These are phyloP conservation scores for Poeciliopsis prolifica DNA, from an alignment of 2,113 vertebrate genomes.

Conservation along the genomic window DNA sequence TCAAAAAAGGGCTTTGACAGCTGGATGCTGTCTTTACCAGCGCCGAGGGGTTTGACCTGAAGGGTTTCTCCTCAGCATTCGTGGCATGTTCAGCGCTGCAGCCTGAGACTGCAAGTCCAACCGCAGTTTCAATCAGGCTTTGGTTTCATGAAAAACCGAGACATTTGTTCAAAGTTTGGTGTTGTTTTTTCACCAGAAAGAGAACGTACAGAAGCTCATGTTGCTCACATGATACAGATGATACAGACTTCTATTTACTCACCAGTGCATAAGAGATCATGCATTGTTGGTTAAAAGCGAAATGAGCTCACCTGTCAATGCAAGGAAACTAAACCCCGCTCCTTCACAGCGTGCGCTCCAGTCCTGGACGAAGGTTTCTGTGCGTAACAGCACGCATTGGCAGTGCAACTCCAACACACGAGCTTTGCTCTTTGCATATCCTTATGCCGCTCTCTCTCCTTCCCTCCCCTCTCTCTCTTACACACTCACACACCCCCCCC, in stretches of 20 bases:
- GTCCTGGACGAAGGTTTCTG: conserved; percentile 39
- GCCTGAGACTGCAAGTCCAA: conserved; percentile 6
- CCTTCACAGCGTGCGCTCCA: conserved; percentile 31
- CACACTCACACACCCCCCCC: conserved; percentile 20
- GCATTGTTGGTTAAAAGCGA: conserved; percentile 1
- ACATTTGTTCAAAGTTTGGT: not conserved
- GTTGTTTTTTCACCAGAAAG: not conserved
- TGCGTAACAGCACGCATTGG: conserved; percentile 68
- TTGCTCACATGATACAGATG: not conserved
- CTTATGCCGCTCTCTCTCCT: conserved; percentile 37
- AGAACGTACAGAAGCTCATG: not conserved
- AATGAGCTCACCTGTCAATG: conserved; percentile 46
- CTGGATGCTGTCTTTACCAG: conserved; percentile 50
- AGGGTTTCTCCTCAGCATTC: conserved; percentile 9
- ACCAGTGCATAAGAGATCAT: not conserved
- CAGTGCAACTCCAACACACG: conserved; percentile 39
- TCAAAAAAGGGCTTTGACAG: conserved; percentile 40
- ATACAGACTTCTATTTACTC: not conserved
- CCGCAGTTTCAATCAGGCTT: not conserved
- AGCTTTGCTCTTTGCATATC: conserved; percentile 68
- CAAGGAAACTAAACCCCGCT: conserved; percentile 36
- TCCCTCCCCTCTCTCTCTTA: conserved; percentile 27
- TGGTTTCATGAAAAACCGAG: not conserved
- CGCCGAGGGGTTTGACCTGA: conserved; percentile 9
- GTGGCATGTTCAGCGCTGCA: conserved; percentile 7